Conservation (phyloP, 1,140 invertebrate species). For the Pachypsylla venusta region DNA sequence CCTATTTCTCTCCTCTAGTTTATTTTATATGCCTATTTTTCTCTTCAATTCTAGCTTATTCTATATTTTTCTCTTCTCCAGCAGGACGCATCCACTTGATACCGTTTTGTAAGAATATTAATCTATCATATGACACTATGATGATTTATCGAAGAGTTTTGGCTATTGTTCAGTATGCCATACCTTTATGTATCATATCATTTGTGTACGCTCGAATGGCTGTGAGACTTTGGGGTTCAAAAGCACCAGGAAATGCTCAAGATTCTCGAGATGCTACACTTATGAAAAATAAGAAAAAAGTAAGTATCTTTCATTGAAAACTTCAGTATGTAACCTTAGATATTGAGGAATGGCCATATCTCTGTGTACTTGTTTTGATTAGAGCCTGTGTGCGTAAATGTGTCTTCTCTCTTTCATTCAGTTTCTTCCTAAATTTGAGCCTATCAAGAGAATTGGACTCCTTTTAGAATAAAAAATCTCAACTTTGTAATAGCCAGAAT, state of each 20-base stretch:
- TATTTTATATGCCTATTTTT: neutral
- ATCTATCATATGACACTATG: constrained; percentile 38
- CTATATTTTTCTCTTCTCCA: constrained; percentile 16
- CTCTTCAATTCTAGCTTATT: neutral
- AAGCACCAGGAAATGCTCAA: constrained; percentile 57
- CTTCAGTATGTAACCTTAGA: too few species aligned
- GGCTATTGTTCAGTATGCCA: constrained; percentile 50
- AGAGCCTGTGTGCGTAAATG: too few species aligned
- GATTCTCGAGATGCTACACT: constrained; percentile 55
- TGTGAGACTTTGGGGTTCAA: constrained; percentile 53
- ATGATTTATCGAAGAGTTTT: constrained; percentile 38
- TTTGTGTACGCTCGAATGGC: constrained; percentile 66
- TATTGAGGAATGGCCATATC: too few species aligned
- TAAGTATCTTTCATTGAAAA: too few species aligned
- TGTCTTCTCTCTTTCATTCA: too few species aligned
- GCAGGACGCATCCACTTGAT: constrained; percentile 26
- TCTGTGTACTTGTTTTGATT: too few species aligned
- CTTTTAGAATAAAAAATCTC: too few species aligned
- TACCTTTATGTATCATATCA: constrained; percentile 57
- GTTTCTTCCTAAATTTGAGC: too few species aligned
- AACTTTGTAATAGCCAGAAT: too few species aligned
- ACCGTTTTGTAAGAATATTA: constrained; percentile 41
- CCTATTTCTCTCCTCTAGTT: neutral
- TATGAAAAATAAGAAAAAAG: constrained; percentile 66
- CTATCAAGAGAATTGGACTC: too few species aligned